phyloP scores from a whole-genome alignment of 2,113 vertebrate genomes.

The Xiphophorus couchianus region DNA sequence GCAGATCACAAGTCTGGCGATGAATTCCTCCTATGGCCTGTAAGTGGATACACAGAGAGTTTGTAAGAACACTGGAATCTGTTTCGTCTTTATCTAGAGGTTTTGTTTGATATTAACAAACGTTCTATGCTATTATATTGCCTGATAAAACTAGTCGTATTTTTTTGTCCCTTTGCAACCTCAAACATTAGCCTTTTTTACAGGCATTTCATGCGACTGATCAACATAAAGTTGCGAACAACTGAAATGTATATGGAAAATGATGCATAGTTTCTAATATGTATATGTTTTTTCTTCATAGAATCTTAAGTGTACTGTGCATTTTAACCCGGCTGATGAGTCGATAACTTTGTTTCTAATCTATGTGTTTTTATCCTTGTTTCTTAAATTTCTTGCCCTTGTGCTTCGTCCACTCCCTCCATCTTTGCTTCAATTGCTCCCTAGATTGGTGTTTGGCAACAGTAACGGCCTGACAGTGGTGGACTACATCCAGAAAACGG shows the following conservation, averaged over 20 bases:
- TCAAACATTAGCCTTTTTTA: neutral
- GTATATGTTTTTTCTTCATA: neutral
- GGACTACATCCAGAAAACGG: constrained; percentile 97
- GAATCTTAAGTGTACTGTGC: neutral
- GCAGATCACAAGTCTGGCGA: constrained; percentile 93
- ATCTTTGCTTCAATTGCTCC: neutral
- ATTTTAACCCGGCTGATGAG: neutral
- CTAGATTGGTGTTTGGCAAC: constrained; percentile 93
- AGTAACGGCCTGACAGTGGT: constrained; percentile 96
- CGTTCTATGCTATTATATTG: neutral
- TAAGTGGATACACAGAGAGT: constrained; percentile 75
- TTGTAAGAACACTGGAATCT: neutral
- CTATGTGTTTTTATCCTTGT: constrained; percentile 1
- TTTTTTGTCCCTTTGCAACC: neutral
- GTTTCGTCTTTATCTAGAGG: neutral
- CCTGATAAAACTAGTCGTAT: neutral
- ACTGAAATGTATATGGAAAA: neutral
- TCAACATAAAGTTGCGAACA: too few relatives aligned
- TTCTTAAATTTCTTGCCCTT: neutral
- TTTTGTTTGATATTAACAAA: neutral
- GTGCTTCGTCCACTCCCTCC: neutral
- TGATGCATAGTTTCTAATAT: neutral
- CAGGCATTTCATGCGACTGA: neutral
- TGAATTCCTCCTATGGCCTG: constrained; percentile 96
- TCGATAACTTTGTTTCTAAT: neutral